Base-by-base conservation (phyloP, 2,888 invertebrate genomes). In the Cepaea hortensis region DNA sequence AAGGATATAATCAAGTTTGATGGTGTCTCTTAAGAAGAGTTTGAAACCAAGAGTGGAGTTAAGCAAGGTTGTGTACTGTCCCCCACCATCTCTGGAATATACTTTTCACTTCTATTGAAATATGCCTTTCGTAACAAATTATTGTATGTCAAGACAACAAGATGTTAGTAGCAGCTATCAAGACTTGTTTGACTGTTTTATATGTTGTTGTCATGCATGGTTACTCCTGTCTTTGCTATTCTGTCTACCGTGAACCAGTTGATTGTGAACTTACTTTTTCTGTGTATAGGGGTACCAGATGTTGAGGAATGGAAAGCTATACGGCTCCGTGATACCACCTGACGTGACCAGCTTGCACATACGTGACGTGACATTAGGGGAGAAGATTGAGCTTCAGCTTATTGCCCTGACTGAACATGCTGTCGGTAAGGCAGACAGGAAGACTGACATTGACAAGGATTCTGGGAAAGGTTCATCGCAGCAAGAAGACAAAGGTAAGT, bases 341-440 rank as follows among this genome's bases (percentile, higher is more conserved):
- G 94, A 94, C 77, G 93, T 94, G 6, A 93, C 93, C 89, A 92
- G 91, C 82, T 88, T 94, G 79, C 89, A 92, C n/a, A 93, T 95
- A 86, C 91, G 92, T 79, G 94, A 94, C 87, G 88, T 94, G 9
- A 90, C 90, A 7, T 91, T 94, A 5, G 95, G 95, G 5, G 94
- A 94, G 80, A 92, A 92, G 84, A 90, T 94, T 6, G 91, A 91
- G 20, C 91, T 95, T 77, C 94, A 94, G 90, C 89, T 94, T 13
- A 93, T 94, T 13, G 94, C 94, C 5, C 90, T 94, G 61, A 94
- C 94, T 2, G 93, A 94, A 80, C 94, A 94, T 87, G 93, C 94
- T 3, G 94, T 94, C 1, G 94, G 94, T 20, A 90, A 90, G 85
- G 87, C 87, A n/a, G 91, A 90, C 55, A 68, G 85, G 48, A 81